Base-by-base conservation (phyloP, 2,113 vertebrate genomes). In the Neoarius graeffei region DNA sequence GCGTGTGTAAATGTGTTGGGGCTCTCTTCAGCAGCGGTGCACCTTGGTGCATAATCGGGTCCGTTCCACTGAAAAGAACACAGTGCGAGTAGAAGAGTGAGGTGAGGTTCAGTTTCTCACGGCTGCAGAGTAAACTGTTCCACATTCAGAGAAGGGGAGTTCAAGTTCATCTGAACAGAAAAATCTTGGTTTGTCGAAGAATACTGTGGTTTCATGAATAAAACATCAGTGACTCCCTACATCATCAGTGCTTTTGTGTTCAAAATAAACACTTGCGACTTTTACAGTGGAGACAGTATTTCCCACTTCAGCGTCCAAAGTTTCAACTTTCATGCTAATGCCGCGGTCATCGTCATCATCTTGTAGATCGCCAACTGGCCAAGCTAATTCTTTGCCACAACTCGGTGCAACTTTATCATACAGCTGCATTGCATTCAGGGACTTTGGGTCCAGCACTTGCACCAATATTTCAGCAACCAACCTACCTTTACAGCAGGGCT, bases 11-110 rank as follows among this genome's bases (percentile, higher is more conserved):
- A 81, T 69, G 88, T 73, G 85, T 19, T 27, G 25, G 66, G 80
- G 59, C 66, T 83, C 27, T 59, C 79, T 60, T 81, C 80, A 62
- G 13, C 57, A 86, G 50, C 66, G 11, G n/a, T 56, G 86, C n/a
- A 50, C 81, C 86, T 83, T 15, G 20, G 79, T 87, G 86, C 42
- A 88, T 88, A 88, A 88, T 88, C 73, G 79, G 48, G 60, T 84
- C 71, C 48, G 59, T 67, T 88, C 69, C 64, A 60, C 71, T 77
- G 80, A 76, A 87, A 83, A 87, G 56, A 84, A 84, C 20, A 84
- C 73, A 79, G 52, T 50, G 42, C 27, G 42, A 77, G 62, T 86
- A 62, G 15, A 85, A n/a, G 19, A 50, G 42, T 23, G 57, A 19
- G 79, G 42, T 23, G 57, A 19, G 79, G 30, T 27, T 35, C 10